Base-by-base conservation (phyloP, 2,113 vertebrate species). In the Albula goreensis region DNA sequence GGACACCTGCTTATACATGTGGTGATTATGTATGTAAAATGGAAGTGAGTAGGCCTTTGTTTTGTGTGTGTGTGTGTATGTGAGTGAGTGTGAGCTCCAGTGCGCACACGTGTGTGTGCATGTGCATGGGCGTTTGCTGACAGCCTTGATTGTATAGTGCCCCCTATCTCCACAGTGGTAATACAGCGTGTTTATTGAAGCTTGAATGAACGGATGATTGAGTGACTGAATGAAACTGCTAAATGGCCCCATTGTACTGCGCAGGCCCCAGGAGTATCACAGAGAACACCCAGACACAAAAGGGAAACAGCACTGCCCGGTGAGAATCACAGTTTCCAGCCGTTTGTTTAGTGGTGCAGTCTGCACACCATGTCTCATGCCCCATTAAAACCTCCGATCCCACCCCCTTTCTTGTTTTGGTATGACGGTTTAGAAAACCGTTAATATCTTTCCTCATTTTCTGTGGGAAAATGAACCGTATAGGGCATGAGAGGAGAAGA, bases 31-130 rank as follows among this genome's bases (percentile, higher is more conserved):
- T 60, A 60, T 60, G 56, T 60, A 60, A 15, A 41, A 41, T 41
- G 92, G 89, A 90, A 88, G 56, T 92, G 92, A 92, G 93, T 93
- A 92, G 82, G 89, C 91, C 86, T 87, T 89, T 84, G 88, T 90
- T 41, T 41, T 41, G 31, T 41, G 31, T 41, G 31, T 41, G 1
- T 41, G 91, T 88, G 15, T 63, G 86, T 90, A 89, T 90, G 90
- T 88, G 83, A n/a, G 78, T 77, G 51, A 87, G 51, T 60, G 85
- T 91, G 84, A 82, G 84, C 80, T 86, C 63, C 83, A 77, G 81
- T 53, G 51, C 8, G 50, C 48, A 51, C 31, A 52, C 12, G 25
- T 31, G 19, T 49, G n/a, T 70, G 63, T 70, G 19, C n/a, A 3
- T 70, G 19, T 70, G 63, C 4, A 22, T n/a, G 63, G 19, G 63